A percentile compares a stretch with the other conserved stretches of the same genome.
These are phyloP conservation scores for Apamea crenata DNA, from an alignment of 2,888 invertebrate species.

Conservation along the genomic window DNA sequence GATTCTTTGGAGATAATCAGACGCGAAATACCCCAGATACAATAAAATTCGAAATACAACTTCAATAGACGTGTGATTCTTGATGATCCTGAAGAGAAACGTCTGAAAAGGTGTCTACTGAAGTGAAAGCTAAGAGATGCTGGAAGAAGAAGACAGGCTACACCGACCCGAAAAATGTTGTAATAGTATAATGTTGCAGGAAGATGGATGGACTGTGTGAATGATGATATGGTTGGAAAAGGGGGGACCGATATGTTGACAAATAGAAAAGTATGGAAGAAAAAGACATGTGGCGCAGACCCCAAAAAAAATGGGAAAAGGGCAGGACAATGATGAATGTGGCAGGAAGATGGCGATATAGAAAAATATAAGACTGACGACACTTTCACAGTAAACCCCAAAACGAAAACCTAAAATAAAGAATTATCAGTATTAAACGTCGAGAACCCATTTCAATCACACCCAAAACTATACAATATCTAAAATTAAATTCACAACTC, in stretches of 20 bases:
- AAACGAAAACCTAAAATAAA: background rate
- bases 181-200: background rate
- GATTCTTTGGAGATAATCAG: background rate
- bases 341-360: too few species aligned
- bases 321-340: too few species aligned
- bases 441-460: background rate
- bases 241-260: too few species aligned
- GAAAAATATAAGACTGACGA: too few species aligned
- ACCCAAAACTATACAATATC: background rate
- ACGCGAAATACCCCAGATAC: background rate
- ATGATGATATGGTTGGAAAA: too few species aligned
- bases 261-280: too few species aligned
- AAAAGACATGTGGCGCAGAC: too few species aligned
- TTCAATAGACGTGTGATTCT: background rate
- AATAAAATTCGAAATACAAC: background rate
- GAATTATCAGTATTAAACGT: background rate
- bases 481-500: conserved; percentile 22
- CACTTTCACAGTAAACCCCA: background rate
- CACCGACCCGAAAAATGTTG: too few species aligned
- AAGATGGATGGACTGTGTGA: too few species aligned
- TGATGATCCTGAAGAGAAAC: background rate
- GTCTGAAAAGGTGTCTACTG: background rate
- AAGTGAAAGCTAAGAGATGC: background rate
- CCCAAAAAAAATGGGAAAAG: too few species aligned
- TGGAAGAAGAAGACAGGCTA: background rate